Evolutionary conservation across 2,888 invertebrate species (phyloP), one percentile per base, ranked within the genome.

Genomic region (Brachypalpus laphriformis): DNA sequence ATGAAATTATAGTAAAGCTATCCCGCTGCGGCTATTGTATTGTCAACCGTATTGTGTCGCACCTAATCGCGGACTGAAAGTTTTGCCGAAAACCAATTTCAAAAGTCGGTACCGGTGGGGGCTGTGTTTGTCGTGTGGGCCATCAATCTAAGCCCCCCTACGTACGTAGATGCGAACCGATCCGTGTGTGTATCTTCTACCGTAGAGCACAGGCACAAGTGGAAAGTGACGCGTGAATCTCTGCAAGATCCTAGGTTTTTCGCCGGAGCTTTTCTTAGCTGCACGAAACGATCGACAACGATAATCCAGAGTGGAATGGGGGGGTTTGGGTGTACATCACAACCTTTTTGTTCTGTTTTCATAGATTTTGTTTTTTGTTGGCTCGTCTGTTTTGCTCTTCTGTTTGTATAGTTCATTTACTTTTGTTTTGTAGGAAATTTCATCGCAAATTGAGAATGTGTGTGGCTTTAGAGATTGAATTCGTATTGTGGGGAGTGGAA

Each of bases 51-150:
- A 81, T 80, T 81, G 85, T 85, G 75, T 85, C 81, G 85, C 81
- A 81, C 85, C 85, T 85, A 85, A 76, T 81, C 81, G 85, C 85
- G 85, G 76, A 85, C 85, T 85, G 85, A 85, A 85, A 75, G 75
- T 85, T 85, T 85, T 71, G 81, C 76, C 81, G 76, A 85, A 85
- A 85, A 66, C 70, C 70, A 81, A 81, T 81, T 85, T 81, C 34
- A 75, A 76, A 85, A 81, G 75, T 71, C 81, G 47, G 68, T 47
- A 74, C 66, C 72, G 66, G 72, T 78, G 80, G 74, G 68, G 80
- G 56, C 59, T 83, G 14, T 70, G 70, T 72, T 75, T 71, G 71
- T 76, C 59, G 81, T 85, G 81, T 81, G 85, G 66, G 71, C 75
- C 75, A 76, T 81, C 81, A 81, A 76, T 85, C 81, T 76, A 66